Percentiles rank a stretch among this genome's conserved stretches.
phyloP scores from a whole-genome alignment of 2,797 vertebrate species.

The Anableps anableps region DNA sequence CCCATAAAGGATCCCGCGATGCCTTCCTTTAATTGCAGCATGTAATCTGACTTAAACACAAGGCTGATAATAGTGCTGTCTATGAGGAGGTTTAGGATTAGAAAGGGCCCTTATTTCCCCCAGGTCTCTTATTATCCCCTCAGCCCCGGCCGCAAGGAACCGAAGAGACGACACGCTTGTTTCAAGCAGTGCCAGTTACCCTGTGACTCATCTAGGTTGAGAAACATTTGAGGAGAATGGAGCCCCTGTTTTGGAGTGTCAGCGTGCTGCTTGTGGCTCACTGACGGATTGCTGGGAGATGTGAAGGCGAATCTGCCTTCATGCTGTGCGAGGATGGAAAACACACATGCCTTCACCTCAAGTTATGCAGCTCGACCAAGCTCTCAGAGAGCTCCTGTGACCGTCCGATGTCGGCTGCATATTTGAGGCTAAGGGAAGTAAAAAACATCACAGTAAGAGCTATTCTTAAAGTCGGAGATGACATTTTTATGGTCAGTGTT shows the following conservation, averaged over 20 bases:
- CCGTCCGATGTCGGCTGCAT: slow-evolving; percentile 62
- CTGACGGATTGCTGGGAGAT: slow-evolving; percentile 75
- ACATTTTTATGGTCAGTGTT: slow-evolving; percentile 67
- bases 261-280: slow-evolving; percentile 66
- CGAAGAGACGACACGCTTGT: slow-evolving; percentile 62
- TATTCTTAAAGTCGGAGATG: slow-evolving; percentile 67
- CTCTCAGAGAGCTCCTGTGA: slow-evolving; percentile 61
- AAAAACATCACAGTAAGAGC: slow-evolving; percentile 41
- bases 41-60: slow-evolving; percentile 82
- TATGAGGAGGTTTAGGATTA: slow-evolving; percentile 77
- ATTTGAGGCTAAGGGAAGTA: slow-evolving; percentile 64
- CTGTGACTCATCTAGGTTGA: slow-evolving; percentile 78
- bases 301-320: slow-evolving; percentile 65
- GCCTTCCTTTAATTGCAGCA: slow-evolving; percentile 76
- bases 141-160: slow-evolving; percentile 74
- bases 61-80: slow-evolving; percentile 81
- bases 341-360: slow-evolving; percentile 70
- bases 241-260: slow-evolving; percentile 74
- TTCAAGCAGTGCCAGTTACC: slow-evolving; percentile 75
- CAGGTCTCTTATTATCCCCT: slow-evolving; percentile 84
- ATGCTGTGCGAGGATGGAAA: slow-evolving; percentile 68
- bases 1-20: slow-evolving; percentile 67
- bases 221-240: slow-evolving; percentile 69
- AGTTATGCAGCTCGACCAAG: slow-evolving; percentile 65
- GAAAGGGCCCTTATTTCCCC: slow-evolving; percentile 76